Evolutionary conservation across 2,888 invertebrate genomes (phyloP).

Genomic region (Panzeria rudis): DNA sequence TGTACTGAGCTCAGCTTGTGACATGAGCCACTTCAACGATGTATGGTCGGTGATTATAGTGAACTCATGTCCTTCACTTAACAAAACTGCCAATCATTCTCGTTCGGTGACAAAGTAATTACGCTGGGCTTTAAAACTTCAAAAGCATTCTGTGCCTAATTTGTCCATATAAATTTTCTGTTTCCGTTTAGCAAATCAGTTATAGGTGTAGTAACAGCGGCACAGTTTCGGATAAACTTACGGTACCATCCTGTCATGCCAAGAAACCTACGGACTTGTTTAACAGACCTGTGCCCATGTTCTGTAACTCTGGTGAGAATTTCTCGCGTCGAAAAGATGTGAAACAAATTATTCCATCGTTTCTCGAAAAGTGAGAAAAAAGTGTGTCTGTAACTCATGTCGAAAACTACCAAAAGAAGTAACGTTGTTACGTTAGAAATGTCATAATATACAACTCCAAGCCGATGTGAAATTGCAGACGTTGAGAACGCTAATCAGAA

Average conservation of each 20-base stretch:
- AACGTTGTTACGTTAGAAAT: no score
- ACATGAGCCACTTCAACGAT: slow-evolving; percentile 1
- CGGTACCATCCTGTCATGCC: slow-evolving; percentile 72
- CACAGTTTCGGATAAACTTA: slow-evolving; percentile 61
- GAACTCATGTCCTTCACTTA: not conserved
- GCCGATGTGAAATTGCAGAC: no score
- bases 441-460: no score
- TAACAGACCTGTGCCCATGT: slow-evolving; percentile 39
- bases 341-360: no score
- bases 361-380: no score
- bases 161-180: slow-evolving; percentile 40
- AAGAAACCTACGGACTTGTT: slow-evolving; percentile 67
- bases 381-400: no score
- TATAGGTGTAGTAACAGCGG: slow-evolving; percentile 60
- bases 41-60: not conserved
- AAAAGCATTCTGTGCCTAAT: slow-evolving; percentile 39
- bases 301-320: no score
- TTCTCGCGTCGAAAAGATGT: no score
- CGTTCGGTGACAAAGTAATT: slow-evolving; percentile 1
- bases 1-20: not conserved
- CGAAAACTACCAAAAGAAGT: no score
- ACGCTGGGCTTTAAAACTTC: slow-evolving; percentile 37
- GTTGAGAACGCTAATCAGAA: no score
- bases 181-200: slow-evolving; percentile 59
- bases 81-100: slow-evolving; percentile 6